Evolutionary conservation across 2,797 vertebrate species (phyloP).

Genomic region (Monodelphis domestica): DNA sequence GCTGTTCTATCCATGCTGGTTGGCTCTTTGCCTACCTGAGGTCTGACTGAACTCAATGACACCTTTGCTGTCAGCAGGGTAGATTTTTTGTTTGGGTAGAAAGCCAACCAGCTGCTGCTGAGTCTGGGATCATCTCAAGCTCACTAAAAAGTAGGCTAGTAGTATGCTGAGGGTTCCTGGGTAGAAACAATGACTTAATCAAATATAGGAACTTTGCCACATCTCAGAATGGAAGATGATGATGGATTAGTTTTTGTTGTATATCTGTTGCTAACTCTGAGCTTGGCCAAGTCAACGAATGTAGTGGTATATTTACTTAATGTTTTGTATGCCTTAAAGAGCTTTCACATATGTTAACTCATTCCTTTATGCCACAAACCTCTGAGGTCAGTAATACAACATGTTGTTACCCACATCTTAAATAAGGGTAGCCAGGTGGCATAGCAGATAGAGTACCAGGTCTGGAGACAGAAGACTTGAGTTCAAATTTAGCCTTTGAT

Average conservation of each 20-base stretch:
- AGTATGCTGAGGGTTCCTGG: not conserved
- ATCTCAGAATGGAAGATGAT: not conserved
- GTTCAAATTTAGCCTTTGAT: no score
- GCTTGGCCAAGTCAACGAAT: not conserved
- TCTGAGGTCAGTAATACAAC: not conserved
- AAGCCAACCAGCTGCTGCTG: rapidly evolving
- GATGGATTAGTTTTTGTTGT: not conserved
- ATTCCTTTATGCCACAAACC: not conserved
- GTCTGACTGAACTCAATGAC: not conserved
- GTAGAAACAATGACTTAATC: not conserved
- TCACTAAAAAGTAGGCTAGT: not conserved
- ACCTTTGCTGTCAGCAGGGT: not conserved
- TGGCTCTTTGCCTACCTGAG: not conserved
- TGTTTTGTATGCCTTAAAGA: not conserved
- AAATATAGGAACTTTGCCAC: not conserved
- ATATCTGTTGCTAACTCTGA: rapidly evolving
- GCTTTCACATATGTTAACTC: not conserved
- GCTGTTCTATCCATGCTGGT: not conserved
- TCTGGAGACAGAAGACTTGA: no score
- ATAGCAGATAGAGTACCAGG: no score
- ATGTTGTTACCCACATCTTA: not conserved
- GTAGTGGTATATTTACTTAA: not conserved
- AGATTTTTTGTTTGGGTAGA: not conserved
- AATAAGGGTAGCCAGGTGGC: no score
- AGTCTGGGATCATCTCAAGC: not conserved